Percentiles rank a stretch among this genome's conserved stretches.
Evolutionary conservation across 2,797 vertebrate genomes (phyloP).

Genomic region (Gallinago nigripennis): DNA sequence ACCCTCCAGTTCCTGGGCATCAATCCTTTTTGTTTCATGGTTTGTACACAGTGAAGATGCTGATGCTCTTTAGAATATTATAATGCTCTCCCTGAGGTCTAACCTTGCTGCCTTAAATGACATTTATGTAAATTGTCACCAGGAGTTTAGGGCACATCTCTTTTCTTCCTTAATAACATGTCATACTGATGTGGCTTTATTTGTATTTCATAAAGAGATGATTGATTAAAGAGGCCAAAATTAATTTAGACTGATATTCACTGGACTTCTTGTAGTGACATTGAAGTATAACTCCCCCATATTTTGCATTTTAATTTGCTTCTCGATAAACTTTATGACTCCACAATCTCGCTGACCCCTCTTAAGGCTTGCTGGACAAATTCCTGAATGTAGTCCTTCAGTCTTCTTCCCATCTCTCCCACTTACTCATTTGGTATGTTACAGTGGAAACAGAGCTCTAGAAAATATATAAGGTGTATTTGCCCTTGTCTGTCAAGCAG

Average conservation of each 20-base stretch:
- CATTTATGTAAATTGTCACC: constrained; percentile 59
- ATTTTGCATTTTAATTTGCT: constrained; percentile 60
- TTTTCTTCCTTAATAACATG: constrained; percentile 63
- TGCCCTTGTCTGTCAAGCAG: background rate
- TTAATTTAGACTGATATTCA: constrained; percentile 64
- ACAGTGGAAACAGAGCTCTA: background rate
- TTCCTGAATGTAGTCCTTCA: background rate
- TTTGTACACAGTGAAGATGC: constrained; percentile 10
- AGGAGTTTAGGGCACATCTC: constrained; percentile 51
- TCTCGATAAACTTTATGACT: constrained; percentile 1
- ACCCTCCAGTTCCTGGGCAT: background rate
- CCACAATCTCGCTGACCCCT: background rate
- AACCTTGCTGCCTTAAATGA: constrained; percentile 42
- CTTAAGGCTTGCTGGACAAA: background rate
- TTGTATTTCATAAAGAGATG: constrained; percentile 54
- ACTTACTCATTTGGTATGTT: background rate
- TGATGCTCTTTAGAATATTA: constrained; percentile 52
- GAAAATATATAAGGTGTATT: background rate
- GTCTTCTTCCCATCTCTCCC: background rate
- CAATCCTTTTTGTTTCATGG: background rate
- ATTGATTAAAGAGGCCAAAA: constrained; percentile 63
- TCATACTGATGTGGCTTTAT: constrained; percentile 51
- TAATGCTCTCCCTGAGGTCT: constrained; percentile 38
- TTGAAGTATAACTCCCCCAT: background rate
- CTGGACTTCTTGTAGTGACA: constrained; percentile 10